These are phyloP conservation scores for Cotesia typhae DNA, from an alignment of 1,140 invertebrate genomes.

Conservation along the genomic window DNA sequence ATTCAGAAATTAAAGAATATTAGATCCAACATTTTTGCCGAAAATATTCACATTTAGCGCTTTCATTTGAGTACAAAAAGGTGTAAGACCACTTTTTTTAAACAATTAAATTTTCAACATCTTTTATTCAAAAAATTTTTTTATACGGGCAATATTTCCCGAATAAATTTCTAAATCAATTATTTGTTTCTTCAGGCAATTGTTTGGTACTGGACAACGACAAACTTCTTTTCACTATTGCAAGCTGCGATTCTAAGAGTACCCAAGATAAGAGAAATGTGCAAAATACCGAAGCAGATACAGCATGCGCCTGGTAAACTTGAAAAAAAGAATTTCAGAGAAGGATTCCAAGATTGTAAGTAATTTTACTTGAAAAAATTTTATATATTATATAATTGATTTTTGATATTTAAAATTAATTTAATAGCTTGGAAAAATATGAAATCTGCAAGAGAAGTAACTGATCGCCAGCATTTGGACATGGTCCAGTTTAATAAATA, in stretches of 20 bases:
- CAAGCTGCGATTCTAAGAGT: constrained; percentile 85
- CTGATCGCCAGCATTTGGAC: constrained; percentile 79
- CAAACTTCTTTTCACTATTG: constrained; percentile 86
- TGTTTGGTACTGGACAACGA: constrained; percentile 89
- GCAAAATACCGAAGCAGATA: constrained; percentile 79
- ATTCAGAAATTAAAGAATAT: not conserved
- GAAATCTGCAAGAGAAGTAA: constrained; percentile 80
- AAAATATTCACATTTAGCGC: too few relatives aligned
- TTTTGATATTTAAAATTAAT: constrained; percentile 36
- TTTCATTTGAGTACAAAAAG: too few relatives aligned
- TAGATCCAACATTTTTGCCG: too few relatives aligned
- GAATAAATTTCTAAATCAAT: too few relatives aligned
- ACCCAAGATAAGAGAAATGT: constrained; percentile 76
- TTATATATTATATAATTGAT: constrained; percentile 30
- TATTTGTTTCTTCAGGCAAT: constrained; percentile 71
- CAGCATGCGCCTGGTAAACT: constrained; percentile 70
- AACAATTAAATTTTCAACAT: too few relatives aligned
- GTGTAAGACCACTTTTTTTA: too few relatives aligned
- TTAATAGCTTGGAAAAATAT: constrained; percentile 82
- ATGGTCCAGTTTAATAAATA: constrained; percentile 82
- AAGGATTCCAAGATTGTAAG: constrained; percentile 85
- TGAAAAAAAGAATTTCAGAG: constrained; percentile 76
- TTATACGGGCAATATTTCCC: too few relatives aligned
- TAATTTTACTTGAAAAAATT: constrained; percentile 42
- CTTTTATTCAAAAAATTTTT: too few relatives aligned